Conservation (phyloP, 2,113 vertebrate species). For the Zapornia atra region DNA sequence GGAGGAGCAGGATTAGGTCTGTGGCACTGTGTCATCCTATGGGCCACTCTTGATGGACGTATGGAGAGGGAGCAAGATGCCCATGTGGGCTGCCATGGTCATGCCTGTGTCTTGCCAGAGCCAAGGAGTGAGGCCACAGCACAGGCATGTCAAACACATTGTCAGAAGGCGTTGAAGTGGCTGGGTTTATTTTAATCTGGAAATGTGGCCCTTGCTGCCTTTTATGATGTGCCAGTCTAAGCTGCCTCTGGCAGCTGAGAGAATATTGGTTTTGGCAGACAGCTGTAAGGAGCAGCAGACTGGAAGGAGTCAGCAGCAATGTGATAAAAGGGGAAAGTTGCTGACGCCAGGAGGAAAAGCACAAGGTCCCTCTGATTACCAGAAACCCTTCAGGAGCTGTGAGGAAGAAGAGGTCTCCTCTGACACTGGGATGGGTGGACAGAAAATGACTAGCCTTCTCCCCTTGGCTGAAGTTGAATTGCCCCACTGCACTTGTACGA, state of each 20-base stretch:
- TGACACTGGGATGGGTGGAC: neutral
- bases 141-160: conserved; percentile 59
- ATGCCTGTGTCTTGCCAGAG: conserved; percentile 18
- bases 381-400: conserved; percentile 30
- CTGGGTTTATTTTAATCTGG: conserved; percentile 70
- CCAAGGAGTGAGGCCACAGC: conserved; percentile 20
- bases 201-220: conserved; percentile 61
- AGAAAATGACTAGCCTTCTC: neutral
- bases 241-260: conserved; percentile 71
- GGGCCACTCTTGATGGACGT: neutral
- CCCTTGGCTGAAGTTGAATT: neutral
- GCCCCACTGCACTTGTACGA: neutral
- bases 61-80: neutral
- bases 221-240: conserved; percentile 74
- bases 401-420: conserved; percentile 18
- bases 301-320: conserved; percentile 73
- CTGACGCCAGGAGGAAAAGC: conserved; percentile 63
- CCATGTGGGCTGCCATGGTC: neutral
- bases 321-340: conserved; percentile 70
- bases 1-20: neutral
- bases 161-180: conserved; percentile 67
- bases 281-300: conserved; percentile 70
- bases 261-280: conserved; percentile 77
- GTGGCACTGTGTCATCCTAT: neutral
- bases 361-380: conserved; percentile 34